Base-by-base conservation (phyloP, 2,797 vertebrate genomes). In the Tenualosa ilisha region DNA sequence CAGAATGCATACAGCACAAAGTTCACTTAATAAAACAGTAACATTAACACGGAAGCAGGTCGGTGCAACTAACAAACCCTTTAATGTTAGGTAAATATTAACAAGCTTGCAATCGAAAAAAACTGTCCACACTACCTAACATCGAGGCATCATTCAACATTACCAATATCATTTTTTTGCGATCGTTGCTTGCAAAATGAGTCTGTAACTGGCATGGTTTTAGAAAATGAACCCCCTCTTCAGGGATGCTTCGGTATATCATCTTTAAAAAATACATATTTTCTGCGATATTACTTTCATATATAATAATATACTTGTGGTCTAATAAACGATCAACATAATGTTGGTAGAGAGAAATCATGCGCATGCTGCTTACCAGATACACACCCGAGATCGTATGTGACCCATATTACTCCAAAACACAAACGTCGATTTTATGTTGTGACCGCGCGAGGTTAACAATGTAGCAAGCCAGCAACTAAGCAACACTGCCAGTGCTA, bases 381-480 rank as follows among this genome's bases (percentile, higher is more conserved):
- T 46, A 46, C 65, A 40, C 5, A 8, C 3, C 1, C 40, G 1
- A 63, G 7, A 63, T 24, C 1, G n/a, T 24, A 24, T 8, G 59
- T 79, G 72, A 22, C 37, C 40, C 17, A 43, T 3, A 7, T 46
- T 31, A 31, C 6, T 31, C 12, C 26, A 3, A 46, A 7, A 79
- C 37, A 43, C 6, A 79, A 79, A 79, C 72, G 72, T 79, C 72
- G 46, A 46, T 4, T 46, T 9, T 20, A 37, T 79, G 37, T 79
- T 72, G 63, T 37, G 63, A 37, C 63, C 68, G 26, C 72, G 20
- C 17, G 72, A 37, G 72, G 72, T 79, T 79, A 43, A 72, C 65
- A 79, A 22, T 43, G 72, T 46, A 46, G 72, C 68, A 17, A 75
- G 31, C 68, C 31, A 40, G 68, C 37, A 79, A 17, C 72, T 79